Evolutionary conservation across 2,888 invertebrate genomes (phyloP), one percentile per base, ranked within the genome.

Genomic region (Operophtera brumata): DNA sequence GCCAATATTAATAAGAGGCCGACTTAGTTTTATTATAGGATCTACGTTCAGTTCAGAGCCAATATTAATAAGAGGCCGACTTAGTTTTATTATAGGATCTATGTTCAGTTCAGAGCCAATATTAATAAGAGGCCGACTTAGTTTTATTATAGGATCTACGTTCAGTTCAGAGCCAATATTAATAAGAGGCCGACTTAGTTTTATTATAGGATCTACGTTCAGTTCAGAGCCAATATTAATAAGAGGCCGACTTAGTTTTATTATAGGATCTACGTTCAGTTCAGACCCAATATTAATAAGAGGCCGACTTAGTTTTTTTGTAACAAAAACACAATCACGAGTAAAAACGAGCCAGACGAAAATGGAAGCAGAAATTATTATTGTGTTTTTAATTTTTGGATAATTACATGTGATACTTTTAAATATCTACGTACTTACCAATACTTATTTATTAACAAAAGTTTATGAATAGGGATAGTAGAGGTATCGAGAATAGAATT

Each of bases 81-180:
- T n/a, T 82, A 78, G 82, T 85, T 86, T 86, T 86, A 88, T 84
- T 84, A 86, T 80, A 75, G 83, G 82, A 86, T 88, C 83, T 80
- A 81, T 82, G 79, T 80, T 74, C 64, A 68, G 73, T 68, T 70
- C 69, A 71, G 66, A 69, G 68, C 67, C 67, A 66, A 70, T 66
- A 63, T 67, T 62, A 63, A 61, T 64, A 62, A 63, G 67, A 67
- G 67, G 87, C 76, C 86, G 77, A 77, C n/a, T n/a, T 82, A 78
- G 82, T 85, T 86, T 86, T 86, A 88, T 84, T 84, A 86, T 80
- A 75, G 83, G 82, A 86, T 88, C 83, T 80, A 81, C 82, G 79
- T 80, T 74, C 64, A 68, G 73, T 68, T 70, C 69, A 71, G 66
- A 69, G 68, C 67, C 67, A 66, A 70, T 66, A 63, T 67, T 62